Evolutionary conservation across 2,113 vertebrate species (phyloP).

Genomic region (Petrocephalus zakoni): DNA sequence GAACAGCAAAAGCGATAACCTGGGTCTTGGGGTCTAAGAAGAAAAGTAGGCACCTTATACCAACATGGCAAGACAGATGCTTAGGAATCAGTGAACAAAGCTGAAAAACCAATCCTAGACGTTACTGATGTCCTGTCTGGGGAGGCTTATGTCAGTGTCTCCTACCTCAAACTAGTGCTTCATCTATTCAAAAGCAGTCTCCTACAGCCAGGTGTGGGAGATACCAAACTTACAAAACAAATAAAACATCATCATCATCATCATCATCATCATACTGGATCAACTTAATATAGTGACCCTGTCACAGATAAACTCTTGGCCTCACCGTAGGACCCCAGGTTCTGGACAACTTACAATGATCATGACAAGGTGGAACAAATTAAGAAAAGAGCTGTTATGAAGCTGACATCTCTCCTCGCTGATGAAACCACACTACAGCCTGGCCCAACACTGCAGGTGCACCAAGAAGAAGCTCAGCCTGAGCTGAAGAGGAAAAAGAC

Average conservation of each 20-base stretch:
- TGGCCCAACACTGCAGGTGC: constrained; percentile 13
- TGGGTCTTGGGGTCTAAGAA: not conserved
- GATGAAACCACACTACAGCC: constrained; percentile 14
- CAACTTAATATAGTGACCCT: not conserved
- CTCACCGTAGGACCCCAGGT: constrained; percentile 11
- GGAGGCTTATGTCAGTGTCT: constrained; percentile 19
- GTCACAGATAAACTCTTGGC: constrained; percentile 26
- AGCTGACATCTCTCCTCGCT: constrained; percentile 13
- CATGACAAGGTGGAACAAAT: constrained; percentile 24
- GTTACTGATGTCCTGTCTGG: not conserved
- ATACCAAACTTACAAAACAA: constrained; percentile 16
- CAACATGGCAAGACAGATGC: not conserved
- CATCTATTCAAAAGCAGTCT: constrained; percentile 23
- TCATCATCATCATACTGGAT: constrained; percentile 12
- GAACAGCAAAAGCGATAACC: not conserved
- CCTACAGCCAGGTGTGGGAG: constrained; percentile 14
- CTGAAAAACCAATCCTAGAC: no score
- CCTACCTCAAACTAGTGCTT: constrained; percentile 18
- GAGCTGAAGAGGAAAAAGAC: not conserved
- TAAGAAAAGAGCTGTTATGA: constrained; percentile 22
- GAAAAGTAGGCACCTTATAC: not conserved
- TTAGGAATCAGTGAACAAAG: not conserved
- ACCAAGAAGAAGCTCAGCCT: not conserved
- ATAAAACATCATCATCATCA: constrained; percentile 8
- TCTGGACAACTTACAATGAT: constrained; percentile 21